phyloP scores from a whole-genome alignment of 2,888 invertebrate genomes.

The Stegophylla sp. region DNA sequence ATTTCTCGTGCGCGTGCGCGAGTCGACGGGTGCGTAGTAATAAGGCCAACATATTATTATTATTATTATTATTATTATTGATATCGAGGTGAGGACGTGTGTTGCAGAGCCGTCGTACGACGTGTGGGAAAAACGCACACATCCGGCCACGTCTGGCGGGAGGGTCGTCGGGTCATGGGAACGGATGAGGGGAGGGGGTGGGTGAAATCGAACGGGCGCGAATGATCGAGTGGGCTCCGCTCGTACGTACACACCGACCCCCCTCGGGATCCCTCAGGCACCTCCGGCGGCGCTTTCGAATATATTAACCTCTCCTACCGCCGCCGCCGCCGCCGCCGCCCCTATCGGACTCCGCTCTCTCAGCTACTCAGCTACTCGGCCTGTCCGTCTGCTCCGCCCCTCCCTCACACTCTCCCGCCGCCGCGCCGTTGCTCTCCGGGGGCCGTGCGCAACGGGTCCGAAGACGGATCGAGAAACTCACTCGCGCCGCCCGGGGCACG shows the following conservation, averaged over 20 bases:
- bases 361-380: not conserved
- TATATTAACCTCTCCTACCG: constrained; percentile 40
- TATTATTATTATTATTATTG: too few relatives aligned
- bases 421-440: too few relatives aligned
- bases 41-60: not conserved
- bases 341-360: not conserved
- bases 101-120: too few relatives aligned
- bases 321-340: not conserved
- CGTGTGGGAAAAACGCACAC: constrained; percentile 23
- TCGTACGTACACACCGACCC: constrained; percentile 4
- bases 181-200: too few relatives aligned
- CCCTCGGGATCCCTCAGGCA: constrained; percentile 46
- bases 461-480: not conserved
- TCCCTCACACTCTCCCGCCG: too few relatives aligned
- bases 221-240: constrained; percentile 51
- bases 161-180: not conserved
- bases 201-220: constrained; percentile 34
- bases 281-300: constrained; percentile 16
- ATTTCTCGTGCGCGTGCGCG: not conserved
- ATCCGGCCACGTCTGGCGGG: not conserved
- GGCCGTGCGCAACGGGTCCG: not conserved
- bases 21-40: not conserved
- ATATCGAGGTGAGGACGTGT: not conserved
- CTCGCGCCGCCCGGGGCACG: not conserved
- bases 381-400: not conserved